Evolutionary conservation across 2,888 invertebrate genomes (phyloP), one percentile per base, ranked within the genome.

Genomic region (Anodontia alba): DNA sequence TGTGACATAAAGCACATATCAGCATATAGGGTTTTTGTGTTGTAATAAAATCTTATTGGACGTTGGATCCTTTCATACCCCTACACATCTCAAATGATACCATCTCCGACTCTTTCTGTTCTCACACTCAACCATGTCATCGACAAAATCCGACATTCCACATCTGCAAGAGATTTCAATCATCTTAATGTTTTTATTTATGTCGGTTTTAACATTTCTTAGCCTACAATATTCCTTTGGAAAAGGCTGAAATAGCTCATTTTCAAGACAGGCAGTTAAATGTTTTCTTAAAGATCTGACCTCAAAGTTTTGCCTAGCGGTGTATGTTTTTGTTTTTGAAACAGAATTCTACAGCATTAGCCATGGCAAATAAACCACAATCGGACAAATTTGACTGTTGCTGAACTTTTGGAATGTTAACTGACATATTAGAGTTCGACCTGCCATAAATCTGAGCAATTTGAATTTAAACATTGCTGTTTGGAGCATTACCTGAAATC

Each of bases 1-100:
- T n/a, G n/a, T n/a, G n/a, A n/a, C n/a, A n/a, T n/a, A n/a, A n/a
- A n/a, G n/a, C n/a, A n/a, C n/a, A n/a, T n/a, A n/a, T n/a, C n/a
- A n/a, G n/a, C n/a, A n/a, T n/a, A n/a, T n/a, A n/a, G n/a, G n/a
- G n/a, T n/a, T n/a, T n/a, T n/a, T n/a, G n/a, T n/a, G n/a, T n/a
- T n/a, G n/a, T n/a, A n/a, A n/a, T n/a, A n/a, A n/a, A n/a, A n/a
- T n/a, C n/a, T n/a, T n/a, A n/a, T n/a, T n/a, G n/a, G n/a, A n/a
- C n/a, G n/a, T n/a, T n/a, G n/a, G 54, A 54, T 33, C 62, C 62
- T 33, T 62, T 12, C 33, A 5, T 1, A 33, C 33, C 1, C 62
- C 62, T 29, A 62, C 62, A 62, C 62, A 62, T 31, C 33, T 62
- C 62, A 62, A 62, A 62, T 62, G 33, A 33, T 57, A 62, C 62